Percentiles rank a stretch among this genome's conserved stretches.
Conservation (phyloP, 2,113 vertebrate species). For the Corythoichthys haematopterus region DNA sequence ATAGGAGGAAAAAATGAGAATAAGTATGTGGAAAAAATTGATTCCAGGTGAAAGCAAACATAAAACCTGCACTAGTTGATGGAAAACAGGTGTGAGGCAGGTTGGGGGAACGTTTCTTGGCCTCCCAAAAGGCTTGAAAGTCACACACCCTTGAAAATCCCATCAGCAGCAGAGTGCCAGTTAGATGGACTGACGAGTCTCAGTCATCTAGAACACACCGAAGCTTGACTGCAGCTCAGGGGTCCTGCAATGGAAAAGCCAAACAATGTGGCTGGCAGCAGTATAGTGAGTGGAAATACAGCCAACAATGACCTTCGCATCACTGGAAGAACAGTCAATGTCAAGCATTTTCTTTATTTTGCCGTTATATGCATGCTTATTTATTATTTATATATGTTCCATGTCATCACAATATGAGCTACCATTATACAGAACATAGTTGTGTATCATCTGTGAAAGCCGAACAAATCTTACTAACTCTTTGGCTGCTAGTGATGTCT, state of each 20-base stretch:
- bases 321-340: constrained; percentile 6
- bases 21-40: constrained; percentile 9
- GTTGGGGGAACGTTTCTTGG: constrained; percentile 35
- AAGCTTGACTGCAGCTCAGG: constrained; percentile 8
- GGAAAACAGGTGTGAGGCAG: constrained; percentile 56
- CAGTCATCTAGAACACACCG: constrained; percentile 26
- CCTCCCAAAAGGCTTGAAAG: constrained; percentile 22
- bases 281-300: constrained; percentile 1
- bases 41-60: constrained; percentile 6
- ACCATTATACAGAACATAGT: no score
- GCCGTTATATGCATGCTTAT: no score
- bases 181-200: constrained; percentile 30
- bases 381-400: neutral
- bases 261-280: constrained; percentile 13
- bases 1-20: neutral
- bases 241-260: constrained; percentile 7
- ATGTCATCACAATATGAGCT: neutral
- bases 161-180: constrained; percentile 22
- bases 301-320: neutral
- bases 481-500: no score
- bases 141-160: constrained; percentile 41
- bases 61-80: constrained; percentile 25
- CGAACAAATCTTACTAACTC: no score
- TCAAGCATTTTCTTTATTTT: constrained; percentile 3
- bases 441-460: no score